A percentile compares a stretch with the other conserved stretches of the same genome.
Conservation (phyloP, 2,113 vertebrate genomes). For the Gymnogyps californianus region DNA sequence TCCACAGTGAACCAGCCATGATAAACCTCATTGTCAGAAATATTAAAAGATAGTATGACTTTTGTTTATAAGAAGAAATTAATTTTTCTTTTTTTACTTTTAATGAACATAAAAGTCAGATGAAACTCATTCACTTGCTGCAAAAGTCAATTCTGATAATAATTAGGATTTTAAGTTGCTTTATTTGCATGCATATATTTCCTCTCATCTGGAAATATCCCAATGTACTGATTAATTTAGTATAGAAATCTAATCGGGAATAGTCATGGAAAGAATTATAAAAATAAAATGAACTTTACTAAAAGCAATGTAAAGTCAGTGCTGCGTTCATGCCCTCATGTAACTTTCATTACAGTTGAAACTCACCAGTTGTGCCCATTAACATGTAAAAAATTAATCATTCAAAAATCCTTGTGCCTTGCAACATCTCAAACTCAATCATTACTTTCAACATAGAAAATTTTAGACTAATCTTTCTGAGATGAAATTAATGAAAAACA, state of each 20-base stretch:
- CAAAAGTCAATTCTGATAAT: background rate
- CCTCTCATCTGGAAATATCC: constrained; percentile 3
- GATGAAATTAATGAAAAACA: background rate
- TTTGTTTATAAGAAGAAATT: background rate
- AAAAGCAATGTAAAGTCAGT: background rate
- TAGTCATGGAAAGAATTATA: background rate
- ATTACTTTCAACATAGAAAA: background rate
- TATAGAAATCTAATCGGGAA: background rate
- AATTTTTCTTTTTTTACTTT: background rate
- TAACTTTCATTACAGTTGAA: background rate
- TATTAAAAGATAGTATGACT: background rate
- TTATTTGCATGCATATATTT: background rate
- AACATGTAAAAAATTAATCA: background rate
- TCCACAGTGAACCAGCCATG: background rate
- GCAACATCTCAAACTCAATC: background rate
- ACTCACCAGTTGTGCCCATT: background rate
- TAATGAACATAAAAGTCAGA: background rate
- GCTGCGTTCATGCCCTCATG: background rate
- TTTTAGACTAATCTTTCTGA: background rate
- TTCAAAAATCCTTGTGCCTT: background rate
- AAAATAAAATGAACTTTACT: background rate
- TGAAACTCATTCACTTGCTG: background rate
- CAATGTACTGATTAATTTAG: background rate
- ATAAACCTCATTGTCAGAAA: background rate
- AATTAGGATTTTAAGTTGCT: background rate